Evolutionary conservation across 2,888 invertebrate species (phyloP).

Genomic region (Caenorhabditis sp.): DNA sequence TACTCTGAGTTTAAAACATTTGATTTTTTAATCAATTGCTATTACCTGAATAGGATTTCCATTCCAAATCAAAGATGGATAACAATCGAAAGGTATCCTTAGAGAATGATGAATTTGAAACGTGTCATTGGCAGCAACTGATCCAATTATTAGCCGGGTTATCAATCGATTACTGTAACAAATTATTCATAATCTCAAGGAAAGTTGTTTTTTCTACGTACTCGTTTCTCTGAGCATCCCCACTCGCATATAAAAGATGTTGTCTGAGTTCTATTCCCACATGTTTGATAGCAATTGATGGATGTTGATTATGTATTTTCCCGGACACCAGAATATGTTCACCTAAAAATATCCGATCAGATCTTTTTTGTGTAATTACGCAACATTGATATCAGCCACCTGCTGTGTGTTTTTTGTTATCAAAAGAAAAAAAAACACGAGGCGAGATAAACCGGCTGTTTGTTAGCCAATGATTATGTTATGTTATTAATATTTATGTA

Average conservation of each 20-base stretch:
- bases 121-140: conserved; percentile 11
- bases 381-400: neutral
- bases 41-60: conserved; percentile 34
- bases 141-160: conserved; percentile 24
- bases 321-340: conserved; percentile 48
- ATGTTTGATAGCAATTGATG: conserved; percentile 31
- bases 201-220: conserved; percentile 11
- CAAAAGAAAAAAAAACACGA: neutral
- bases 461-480: no score
- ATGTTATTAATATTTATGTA: no score
- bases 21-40: no score
- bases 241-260: conserved; percentile 39
- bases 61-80: conserved; percentile 32
- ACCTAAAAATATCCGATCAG: conserved; percentile 22
- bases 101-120: conserved; percentile 24
- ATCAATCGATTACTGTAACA: conserved; percentile 27
- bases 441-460: neutral
- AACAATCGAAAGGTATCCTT: conserved; percentile 29
- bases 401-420: neutral
- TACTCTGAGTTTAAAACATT: no score
- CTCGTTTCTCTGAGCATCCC: conserved; percentile 45
- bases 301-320: conserved; percentile 39
- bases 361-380: neutral
- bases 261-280: conserved; percentile 46
- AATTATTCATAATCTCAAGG: conserved; percentile 12